Evolutionary conservation across 2,888 invertebrate genomes (phyloP).

Genomic region (Lycophotia porphyrea): DNA sequence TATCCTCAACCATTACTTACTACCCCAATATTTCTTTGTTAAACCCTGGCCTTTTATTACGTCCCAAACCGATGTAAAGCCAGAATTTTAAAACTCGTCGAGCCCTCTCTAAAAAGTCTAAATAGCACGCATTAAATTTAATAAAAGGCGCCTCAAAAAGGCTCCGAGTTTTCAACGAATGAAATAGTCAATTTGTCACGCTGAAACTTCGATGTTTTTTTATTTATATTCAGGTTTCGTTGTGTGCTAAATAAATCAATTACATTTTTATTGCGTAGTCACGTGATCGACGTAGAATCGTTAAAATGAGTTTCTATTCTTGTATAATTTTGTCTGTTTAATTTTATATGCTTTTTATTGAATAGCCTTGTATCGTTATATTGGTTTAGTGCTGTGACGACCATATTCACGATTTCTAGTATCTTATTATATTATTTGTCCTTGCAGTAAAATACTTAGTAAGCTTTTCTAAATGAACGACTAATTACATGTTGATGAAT

Average conservation of each 20-base stretch:
- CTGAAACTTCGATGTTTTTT: slow-evolving; percentile 16
- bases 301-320: slow-evolving; percentile 3
- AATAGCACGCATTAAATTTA: slow-evolving; percentile 56
- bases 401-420: background rate
- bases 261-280: background rate
- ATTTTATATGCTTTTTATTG: background rate
- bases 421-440: too few relatives aligned
- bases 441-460: too few relatives aligned
- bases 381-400: background rate
- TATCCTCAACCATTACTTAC: slow-evolving; percentile 32
- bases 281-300: slow-evolving; percentile 5
- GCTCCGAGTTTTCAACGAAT: slow-evolving; percentile 23
- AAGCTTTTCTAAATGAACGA: too few relatives aligned
- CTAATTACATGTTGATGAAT: too few relatives aligned
- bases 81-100: slow-evolving; percentile 26
- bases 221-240: background rate
- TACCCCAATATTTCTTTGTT: slow-evolving; percentile 21
- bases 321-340: background rate
- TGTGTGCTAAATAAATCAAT: slow-evolving; percentile 1
- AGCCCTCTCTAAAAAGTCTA: slow-evolving; percentile 37
- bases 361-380: background rate
- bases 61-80: slow-evolving; percentile 14
- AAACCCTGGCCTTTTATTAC: background rate
- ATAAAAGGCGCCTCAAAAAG: slow-evolving; percentile 45
- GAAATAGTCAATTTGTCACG: slow-evolving; percentile 50